phyloP scores from a whole-genome alignment of 2,888 invertebrate genomes.

The Lamproptera curius region DNA sequence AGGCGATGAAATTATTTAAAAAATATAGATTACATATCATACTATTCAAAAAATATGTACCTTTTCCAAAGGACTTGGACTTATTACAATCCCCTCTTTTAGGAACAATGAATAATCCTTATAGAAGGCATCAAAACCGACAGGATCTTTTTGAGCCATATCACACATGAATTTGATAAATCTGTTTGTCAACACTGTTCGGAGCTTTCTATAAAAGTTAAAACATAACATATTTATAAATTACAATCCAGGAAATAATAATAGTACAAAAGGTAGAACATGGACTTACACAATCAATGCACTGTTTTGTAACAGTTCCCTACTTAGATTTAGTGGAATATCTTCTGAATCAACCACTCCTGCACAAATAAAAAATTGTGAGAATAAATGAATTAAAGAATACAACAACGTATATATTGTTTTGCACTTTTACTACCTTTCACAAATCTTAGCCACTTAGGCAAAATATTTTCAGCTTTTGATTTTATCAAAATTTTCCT shows the following conservation, averaged over 20 bases:
- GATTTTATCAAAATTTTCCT: slow-evolving; percentile 95
- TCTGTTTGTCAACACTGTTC: slow-evolving; percentile 89
- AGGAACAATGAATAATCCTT: slow-evolving; percentile 94
- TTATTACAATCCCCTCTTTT: slow-evolving; percentile 96
- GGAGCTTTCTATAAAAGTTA: slow-evolving; percentile 80
- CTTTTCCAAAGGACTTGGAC: slow-evolving; percentile 88
- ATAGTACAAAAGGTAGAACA: too few species aligned
- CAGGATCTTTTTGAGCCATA: slow-evolving; percentile 88
- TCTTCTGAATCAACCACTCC: slow-evolving; percentile 99
- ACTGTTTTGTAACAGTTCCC: slow-evolving; percentile 97
- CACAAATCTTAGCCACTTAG: slow-evolving; percentile 96
- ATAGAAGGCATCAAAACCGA: slow-evolving; percentile 91
- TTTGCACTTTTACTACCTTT: too few species aligned
- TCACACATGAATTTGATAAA: slow-evolving; percentile 92
- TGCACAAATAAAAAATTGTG: slow-evolving; percentile 43
- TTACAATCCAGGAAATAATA: too few species aligned
- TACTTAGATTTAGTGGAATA: slow-evolving; percentile 97
- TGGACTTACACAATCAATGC: slow-evolving; percentile 86
- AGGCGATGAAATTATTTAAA: not conserved
- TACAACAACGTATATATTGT: too few species aligned
- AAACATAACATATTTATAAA: not conserved
- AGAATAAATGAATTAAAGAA: too few species aligned
- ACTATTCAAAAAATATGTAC: slow-evolving; percentile 55
- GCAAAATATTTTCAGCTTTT: slow-evolving; percentile 92
- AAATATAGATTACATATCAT: slow-evolving; percentile 14